Base-by-base conservation (phyloP, 2,113 vertebrate species). In the Engraulis encrasicolus region DNA sequence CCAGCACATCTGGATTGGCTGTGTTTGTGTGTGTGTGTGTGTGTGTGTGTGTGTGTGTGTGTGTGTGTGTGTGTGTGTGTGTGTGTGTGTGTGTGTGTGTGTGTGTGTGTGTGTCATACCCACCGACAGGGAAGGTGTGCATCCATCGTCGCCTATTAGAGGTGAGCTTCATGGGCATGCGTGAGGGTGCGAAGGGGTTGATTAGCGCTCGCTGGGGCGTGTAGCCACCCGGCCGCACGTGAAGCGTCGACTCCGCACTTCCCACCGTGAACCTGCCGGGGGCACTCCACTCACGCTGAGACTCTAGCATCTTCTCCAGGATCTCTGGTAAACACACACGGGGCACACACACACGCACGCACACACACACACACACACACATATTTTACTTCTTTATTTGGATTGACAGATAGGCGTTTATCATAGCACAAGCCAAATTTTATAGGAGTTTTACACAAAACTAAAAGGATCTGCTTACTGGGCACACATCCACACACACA, bases 91-190 rank as follows among this genome's bases (percentile, higher is more conserved):
- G 27, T 71, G 12, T 71, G 27, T 71, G 61, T 27, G n/a, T 71
- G 27, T 14, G n/a, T 7, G 23, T 71, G 61, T 71, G 61, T 71
- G 61, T 31, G 61, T 7, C 31, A 27, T 71, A 11, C 93, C 93
- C 86, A 99, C 98, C 98, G 48, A 99, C 95, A 0, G 98, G 98
- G 80, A 99, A 99, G 0, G 98, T 99, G 93, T 99, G 98, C 97
- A 99, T 99, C 98, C 98, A 99, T 82, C 98, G 96, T 5, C 98
- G 87, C 50, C 98, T 94, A 89, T 99, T 99, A 0, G 98, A 99
- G 0, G 98, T 99, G 38, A 99, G 97, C 81, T 99, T 99, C 97
- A 99, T 98, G 87, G 98, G 98, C 97, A 99, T 99, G 79, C 98
- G 96, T 37, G 98, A 99, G 0, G 98, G 98, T 0, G 98, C 98